A percentile compares a stretch with the other conserved stretches of the same genome.
Conservation (phyloP, 2,113 vertebrate species). For the Malurus melanocephalus region DNA sequence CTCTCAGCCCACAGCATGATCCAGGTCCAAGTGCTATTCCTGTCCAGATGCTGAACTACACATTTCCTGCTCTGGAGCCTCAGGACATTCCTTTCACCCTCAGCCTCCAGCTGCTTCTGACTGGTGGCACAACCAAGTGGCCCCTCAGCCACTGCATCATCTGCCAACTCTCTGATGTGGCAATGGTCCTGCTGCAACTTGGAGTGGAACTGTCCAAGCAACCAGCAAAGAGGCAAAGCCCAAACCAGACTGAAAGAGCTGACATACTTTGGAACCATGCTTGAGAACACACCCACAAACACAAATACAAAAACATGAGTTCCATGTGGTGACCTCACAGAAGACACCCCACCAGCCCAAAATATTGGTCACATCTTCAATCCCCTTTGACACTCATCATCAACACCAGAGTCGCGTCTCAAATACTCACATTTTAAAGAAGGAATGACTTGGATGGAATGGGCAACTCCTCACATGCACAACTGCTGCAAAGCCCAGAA, state of each 20-base stretch:
- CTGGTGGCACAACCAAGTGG: accelerated
- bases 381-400: too few relatives aligned
- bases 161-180: accelerated
- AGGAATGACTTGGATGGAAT: too few relatives aligned
- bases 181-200: not conserved
- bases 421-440: not conserved
- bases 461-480: too few relatives aligned
- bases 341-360: not conserved
- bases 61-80: accelerated
- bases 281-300: not conserved
- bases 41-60: not conserved
- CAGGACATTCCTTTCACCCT: too few relatives aligned
- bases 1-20: too few relatives aligned
- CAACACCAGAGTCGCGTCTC: too few relatives aligned
- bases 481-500: not conserved
- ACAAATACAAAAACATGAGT: too few relatives aligned
- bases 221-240: not conserved
- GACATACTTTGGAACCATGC: too few relatives aligned
- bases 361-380: too few relatives aligned
- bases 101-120: accelerated
- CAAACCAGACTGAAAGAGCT: not conserved
- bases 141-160: too few relatives aligned
- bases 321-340: accelerated
- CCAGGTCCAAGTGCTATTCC: too few relatives aligned
- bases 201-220: accelerated